These are phyloP conservation scores for Syngnathoides biaculeatus DNA, from an alignment of 2,113 vertebrate species.

Conservation along the genomic window DNA sequence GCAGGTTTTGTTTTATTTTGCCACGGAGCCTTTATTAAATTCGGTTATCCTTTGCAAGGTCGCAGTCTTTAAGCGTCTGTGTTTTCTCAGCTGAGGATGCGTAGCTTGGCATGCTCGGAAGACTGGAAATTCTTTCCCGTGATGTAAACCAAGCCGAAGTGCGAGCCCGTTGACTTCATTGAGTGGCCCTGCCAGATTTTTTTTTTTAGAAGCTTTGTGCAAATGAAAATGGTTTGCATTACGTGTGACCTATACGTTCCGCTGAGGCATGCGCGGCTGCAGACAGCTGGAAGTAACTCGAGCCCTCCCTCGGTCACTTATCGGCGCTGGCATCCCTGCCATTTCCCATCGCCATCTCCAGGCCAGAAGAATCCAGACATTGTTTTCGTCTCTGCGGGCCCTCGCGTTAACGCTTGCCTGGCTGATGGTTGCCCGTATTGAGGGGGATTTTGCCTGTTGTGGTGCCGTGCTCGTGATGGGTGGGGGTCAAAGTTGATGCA, in stretches of 20 bases:
- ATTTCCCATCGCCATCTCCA: slow-evolving; percentile 74
- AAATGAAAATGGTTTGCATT: slow-evolving; percentile 70
- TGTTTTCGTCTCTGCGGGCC: slow-evolving; percentile 73
- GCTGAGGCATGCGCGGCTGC: slow-evolving; percentile 61
- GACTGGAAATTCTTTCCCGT: slow-evolving; percentile 55
- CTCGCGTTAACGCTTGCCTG: slow-evolving; percentile 71
- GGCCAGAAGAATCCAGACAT: slow-evolving; percentile 72
- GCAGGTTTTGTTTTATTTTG: slow-evolving; percentile 58
- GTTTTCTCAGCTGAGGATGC: slow-evolving; percentile 74
- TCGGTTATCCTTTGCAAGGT: slow-evolving; percentile 52
- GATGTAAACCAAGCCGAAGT: slow-evolving; percentile 60
- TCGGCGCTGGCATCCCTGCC: slow-evolving; percentile 68
- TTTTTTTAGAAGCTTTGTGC: slow-evolving; percentile 63
- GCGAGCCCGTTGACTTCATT: slow-evolving; percentile 68
- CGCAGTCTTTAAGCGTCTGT: slow-evolving; percentile 45
- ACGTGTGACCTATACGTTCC: slow-evolving; percentile 64
- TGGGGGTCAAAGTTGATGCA: slow-evolving; percentile 24
- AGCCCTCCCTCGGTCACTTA: slow-evolving; percentile 68
- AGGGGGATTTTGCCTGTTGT: slow-evolving; percentile 59
- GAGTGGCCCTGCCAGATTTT: slow-evolving; percentile 61
- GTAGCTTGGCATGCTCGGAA: slow-evolving; percentile 43
- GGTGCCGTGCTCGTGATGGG: slow-evolving; percentile 5
- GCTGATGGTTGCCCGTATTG: slow-evolving; percentile 73
- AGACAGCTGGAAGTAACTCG: slow-evolving; percentile 78
- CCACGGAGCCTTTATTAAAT: slow-evolving; percentile 60